A percentile compares a stretch with the other conserved stretches of the same genome.
phyloP scores from a whole-genome alignment of 2,797 vertebrate species.

The Semotilus atromaculatus region DNA sequence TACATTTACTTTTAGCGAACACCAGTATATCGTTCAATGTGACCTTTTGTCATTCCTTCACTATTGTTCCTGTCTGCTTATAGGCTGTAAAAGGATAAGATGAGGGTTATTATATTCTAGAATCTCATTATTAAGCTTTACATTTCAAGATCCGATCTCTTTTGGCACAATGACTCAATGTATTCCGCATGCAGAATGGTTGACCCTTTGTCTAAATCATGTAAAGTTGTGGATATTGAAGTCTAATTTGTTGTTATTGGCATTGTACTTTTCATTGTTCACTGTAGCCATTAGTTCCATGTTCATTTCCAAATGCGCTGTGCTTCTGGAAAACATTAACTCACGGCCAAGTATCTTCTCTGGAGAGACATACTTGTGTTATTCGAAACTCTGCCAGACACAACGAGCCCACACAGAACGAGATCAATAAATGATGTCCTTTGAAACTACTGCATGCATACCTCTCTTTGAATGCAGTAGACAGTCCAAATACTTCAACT shows the following conservation, averaged over 20 bases:
- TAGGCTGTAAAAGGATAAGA: constrained; percentile 30
- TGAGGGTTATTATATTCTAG: constrained; percentile 43
- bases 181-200: neutral
- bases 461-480: constrained; percentile 6
- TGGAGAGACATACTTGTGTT: constrained; percentile 32
- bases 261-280: constrained; percentile 2
- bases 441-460: constrained; percentile 11
- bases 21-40: neutral
- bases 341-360: constrained; percentile 24
- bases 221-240: neutral
- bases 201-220: neutral
- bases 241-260: neutral
- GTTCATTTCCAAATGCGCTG: neutral
- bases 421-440: constrained; percentile 24
- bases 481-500: neutral
- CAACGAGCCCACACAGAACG: neutral
- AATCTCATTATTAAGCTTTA: constrained; percentile 34
- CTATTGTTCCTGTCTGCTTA: constrained; percentile 11
- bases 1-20: constrained; percentile 12
- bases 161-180: neutral
- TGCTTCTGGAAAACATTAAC: neutral
- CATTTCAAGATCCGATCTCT: constrained; percentile 11
- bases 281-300: neutral
- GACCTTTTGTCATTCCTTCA: constrained; percentile 16
- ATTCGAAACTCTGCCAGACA: constrained; percentile 26